These are phyloP conservation scores for Rhyacichthys aspro DNA, from an alignment of 2,797 vertebrate genomes.

Conservation along the genomic window DNA sequence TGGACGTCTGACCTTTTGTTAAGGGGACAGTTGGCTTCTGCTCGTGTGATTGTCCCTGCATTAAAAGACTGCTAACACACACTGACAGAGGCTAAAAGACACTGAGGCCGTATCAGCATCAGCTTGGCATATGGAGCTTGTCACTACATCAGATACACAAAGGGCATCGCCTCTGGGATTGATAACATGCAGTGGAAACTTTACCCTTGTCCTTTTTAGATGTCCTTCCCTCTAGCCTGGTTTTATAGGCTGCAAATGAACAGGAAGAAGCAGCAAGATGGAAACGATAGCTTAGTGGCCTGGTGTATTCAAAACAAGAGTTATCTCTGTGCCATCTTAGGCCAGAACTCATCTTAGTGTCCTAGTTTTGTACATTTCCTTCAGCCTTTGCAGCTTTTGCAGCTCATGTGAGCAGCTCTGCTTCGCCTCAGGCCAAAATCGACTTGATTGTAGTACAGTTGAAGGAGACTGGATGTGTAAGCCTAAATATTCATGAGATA, in stretches of 20 bases:
- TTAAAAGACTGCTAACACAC: conserved; percentile 29
- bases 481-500: conserved; percentile 6
- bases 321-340: conserved; percentile 39
- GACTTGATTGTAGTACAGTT: conserved; percentile 10
- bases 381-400: background rate
- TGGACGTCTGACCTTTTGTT: conserved; percentile 27
- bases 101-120: conserved; percentile 3
- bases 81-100: conserved; percentile 53
- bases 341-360: too few relatives aligned
- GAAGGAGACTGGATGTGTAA: conserved; percentile 27
- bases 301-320: conserved; percentile 62
- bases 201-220: conserved; percentile 28
- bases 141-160: conserved; percentile 8
- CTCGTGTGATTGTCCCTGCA: conserved; percentile 13
- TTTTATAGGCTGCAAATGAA: conserved; percentile 24
- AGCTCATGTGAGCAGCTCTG: background rate
- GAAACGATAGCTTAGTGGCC: conserved; percentile 41
- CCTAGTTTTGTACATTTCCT: background rate
- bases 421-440: background rate
- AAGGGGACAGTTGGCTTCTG: conserved; percentile 42
- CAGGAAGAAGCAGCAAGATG: conserved; percentile 61
- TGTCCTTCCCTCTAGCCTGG: conserved; percentile 5
- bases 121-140: conserved; percentile 25
- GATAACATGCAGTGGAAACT: conserved; percentile 7
- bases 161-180: conserved; percentile 7